Percentiles rank a stretch among this genome's conserved stretches.
These are phyloP conservation scores for Folsomia candida DNA, from an alignment of 2,888 invertebrate genomes.

Conservation along the genomic window DNA sequence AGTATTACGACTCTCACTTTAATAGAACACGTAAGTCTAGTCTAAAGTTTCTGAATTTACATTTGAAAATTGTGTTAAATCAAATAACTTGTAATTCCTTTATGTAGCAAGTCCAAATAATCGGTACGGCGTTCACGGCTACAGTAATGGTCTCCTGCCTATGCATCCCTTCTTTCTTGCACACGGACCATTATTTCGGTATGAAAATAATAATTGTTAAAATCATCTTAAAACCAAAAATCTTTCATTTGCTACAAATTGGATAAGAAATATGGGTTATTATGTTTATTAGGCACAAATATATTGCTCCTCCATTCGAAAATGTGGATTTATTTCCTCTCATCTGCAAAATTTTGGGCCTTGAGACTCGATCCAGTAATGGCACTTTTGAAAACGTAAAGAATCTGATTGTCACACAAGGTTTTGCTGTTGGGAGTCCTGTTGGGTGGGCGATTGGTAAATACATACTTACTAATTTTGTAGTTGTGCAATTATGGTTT, in stretches of 20 bases:
- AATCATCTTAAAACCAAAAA: too few species aligned
- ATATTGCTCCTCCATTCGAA: conserved; percentile 58
- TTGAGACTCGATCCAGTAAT: conserved; percentile 58
- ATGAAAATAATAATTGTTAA: too few species aligned
- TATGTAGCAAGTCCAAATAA: conserved; percentile 56
- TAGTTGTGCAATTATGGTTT: neutral
- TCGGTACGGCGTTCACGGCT: conserved; percentile 66
- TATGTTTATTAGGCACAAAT: conserved; percentile 53
- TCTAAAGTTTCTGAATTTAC: neutral
- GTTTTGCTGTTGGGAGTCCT: conserved; percentile 31
- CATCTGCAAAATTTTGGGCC: conserved; percentile 62
- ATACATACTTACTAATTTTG: too few species aligned
- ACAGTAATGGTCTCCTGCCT: conserved; percentile 60
- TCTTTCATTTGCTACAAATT: too few species aligned
- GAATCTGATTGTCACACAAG: conserved; percentile 11
- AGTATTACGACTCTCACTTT: conserved; percentile 55
- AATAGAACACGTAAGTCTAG: conserved; percentile 57
- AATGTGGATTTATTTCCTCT: conserved; percentile 67
- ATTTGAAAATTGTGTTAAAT: too few species aligned
- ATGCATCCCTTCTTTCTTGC: conserved; percentile 74
- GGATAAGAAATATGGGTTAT: too few species aligned
- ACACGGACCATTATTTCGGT: conserved; percentile 66
- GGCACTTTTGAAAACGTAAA: conserved; percentile 54
- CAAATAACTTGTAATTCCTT: conserved; percentile 11
- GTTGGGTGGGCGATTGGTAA: conserved; percentile 48